Evolutionary conservation across 2,113 vertebrate species (phyloP), one percentile per base, ranked within the genome.

Genomic region (Stegostoma tigrinum): DNA sequence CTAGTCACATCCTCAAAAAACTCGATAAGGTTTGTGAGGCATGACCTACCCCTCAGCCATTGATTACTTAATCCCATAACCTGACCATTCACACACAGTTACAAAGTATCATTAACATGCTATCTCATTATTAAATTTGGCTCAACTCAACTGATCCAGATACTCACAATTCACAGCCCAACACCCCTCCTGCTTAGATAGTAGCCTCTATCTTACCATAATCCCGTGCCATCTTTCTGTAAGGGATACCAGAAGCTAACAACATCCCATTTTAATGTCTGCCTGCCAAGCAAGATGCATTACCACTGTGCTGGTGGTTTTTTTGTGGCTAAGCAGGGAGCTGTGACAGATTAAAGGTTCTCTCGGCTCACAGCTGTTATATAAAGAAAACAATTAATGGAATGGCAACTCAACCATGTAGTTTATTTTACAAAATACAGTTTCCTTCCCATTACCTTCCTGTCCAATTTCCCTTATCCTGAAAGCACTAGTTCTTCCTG

Each of bases 61-160:
- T 83, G 48, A 87, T 87, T 87, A 87, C 85, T 52, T 87, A 89
- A 55, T 89, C 86, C 86, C 30, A 48, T 55, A 89, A 89, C 87
- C 87, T 27, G 55, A 90, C 24, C 83, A 48, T 42, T 24, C 83
- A 86, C 87, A 90, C 52, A 90, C 86, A 87, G 15, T 38, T 42
- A 45, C 38, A 21, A 17, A 45, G 80, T 83, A 83, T 83, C 80
- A 83, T 17, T 83, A 7, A 83, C 38, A 48, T 2, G 12, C 86
- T 48, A 89, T 2, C 24, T 52, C 85, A 34, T 90, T 5, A 64
- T 52, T 55, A n/a, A 64, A 34, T 14, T 34, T 61, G 52, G 87
- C 85, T 52, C 23, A 3, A 17, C 1, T 42, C 38, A 42, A 19
- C 24, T 55, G 0, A 12, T 48, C 30, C 87, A 64, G 55, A 3